Base-by-base conservation (phyloP, 2,797 vertebrate genomes). In the Alcedo quadribrachys region DNA sequence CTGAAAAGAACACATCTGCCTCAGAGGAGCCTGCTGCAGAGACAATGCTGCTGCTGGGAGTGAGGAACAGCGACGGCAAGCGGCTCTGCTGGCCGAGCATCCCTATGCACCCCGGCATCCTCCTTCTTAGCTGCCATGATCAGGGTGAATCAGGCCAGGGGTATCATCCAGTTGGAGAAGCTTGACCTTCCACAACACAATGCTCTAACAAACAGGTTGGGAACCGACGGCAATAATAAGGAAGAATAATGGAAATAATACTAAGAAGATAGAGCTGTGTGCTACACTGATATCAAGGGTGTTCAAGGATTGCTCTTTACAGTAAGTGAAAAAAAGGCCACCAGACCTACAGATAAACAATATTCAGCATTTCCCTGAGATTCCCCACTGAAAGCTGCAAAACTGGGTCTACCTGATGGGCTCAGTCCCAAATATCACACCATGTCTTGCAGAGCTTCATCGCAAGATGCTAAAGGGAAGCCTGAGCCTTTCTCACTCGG, bases 1-100 rank as follows among this genome's bases (percentile, higher is more conserved):
- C 95, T 88, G 85, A 66, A 94, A 89, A 93, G 28, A 90, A 70
- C 24, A 46, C 17, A 66, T 93, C 94, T 27, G 65, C 67, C 4
- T 73, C 5, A 17, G 79, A 80, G 87, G 54, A 81, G 85, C 27
- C 78, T 8, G 75, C 48, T 81, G 62, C 24, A n/a, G 73, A 60
- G 51, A 16, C 60, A 58, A 22, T 16, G 3, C 68, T 15, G 75
- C 85, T 9, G 77, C 48, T 86, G 1, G 75, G 66, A 60, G 87
- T 35, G 33, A 15, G 35, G 82, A 53, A 73, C 4, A 16, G 54
- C 50, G 5, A 7, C 6, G 14, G 77, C 0, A 17, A 60, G 48
- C 18, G 43, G 43, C 66, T 50, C 35, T 1, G 7, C 3, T 19
- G 11, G 20, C 55, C 5, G 8, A 42, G 8, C 4, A 2, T 2